A percentile compares a stretch with the other conserved stretches of the same genome.
phyloP scores from a whole-genome alignment of 2,888 invertebrate species.

The Druceiella hillmani region DNA sequence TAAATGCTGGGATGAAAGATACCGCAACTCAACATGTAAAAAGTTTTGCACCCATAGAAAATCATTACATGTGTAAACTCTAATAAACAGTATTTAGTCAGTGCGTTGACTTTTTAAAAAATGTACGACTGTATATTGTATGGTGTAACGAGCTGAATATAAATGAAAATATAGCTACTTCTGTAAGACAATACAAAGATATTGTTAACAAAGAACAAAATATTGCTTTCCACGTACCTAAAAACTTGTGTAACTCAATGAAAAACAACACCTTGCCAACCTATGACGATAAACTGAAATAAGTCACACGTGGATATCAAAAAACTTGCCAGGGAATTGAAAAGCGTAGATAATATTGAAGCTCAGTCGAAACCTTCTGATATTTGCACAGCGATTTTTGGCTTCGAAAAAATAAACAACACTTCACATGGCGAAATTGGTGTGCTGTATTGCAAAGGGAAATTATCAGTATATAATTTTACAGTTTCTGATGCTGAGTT shows the following conservation, averaged over 20 bases:
- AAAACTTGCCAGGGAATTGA: no score
- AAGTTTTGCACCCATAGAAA: slow-evolving; percentile 13
- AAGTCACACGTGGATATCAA: no score
- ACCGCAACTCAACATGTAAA: slow-evolving; percentile 14
- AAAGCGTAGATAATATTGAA: no score
- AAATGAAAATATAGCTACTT: slow-evolving; percentile 16
- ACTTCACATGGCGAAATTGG: no score
- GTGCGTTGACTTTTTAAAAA: slow-evolving; percentile 15
- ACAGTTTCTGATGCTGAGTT: no score
- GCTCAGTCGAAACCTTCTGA: no score
- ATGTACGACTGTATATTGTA: slow-evolving; percentile 14
- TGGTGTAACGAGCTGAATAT: slow-evolving; percentile 15
- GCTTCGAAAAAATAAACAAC: no score
- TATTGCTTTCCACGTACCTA: slow-evolving; percentile 16
- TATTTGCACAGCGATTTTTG: no score
- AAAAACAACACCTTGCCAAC: slow-evolving; percentile 16
- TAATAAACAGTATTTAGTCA: slow-evolving; percentile 16
- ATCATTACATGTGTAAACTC: slow-evolving; percentile 15
- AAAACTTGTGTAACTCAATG: slow-evolving; percentile 16
- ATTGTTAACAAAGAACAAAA: slow-evolving; percentile 17
- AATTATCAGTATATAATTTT: no score
- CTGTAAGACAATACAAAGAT: slow-evolving; percentile 17
- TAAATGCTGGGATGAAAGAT: slow-evolving; percentile 16
- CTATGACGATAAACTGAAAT: no score
- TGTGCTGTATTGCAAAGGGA: no score